Conservation (phyloP, 2,888 invertebrate species). For the Panorpa germanica region DNA sequence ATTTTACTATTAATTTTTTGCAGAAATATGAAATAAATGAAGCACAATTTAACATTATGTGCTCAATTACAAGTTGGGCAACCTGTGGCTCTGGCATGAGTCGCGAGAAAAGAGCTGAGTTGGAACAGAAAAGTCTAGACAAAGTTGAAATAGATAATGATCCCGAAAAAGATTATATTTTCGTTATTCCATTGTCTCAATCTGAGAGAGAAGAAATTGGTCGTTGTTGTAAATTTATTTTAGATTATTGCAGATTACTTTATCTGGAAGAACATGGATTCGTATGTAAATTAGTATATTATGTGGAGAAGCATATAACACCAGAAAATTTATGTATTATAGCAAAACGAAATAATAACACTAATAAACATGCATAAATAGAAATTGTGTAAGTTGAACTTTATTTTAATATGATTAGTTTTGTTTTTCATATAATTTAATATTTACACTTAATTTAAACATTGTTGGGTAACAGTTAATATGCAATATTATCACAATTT, state of each 20-base stretch:
- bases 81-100: slow-evolving; percentile 57
- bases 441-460: too few relatives aligned
- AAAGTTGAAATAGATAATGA: not conserved
- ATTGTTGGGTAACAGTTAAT: too few relatives aligned
- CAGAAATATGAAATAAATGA: slow-evolving; percentile 34
- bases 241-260: slow-evolving; percentile 56
- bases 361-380: slow-evolving; percentile 9
- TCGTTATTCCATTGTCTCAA: slow-evolving; percentile 16
- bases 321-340: slow-evolving; percentile 66
- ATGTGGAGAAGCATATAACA: slow-evolving; percentile 42
- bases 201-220: slow-evolving; percentile 42
- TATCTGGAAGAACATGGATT: slow-evolving; percentile 39
- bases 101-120: slow-evolving; percentile 24
- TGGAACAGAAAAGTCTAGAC: slow-evolving; percentile 13
- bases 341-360: slow-evolving; percentile 17
- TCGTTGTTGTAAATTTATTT: slow-evolving; percentile 49
- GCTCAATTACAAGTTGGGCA: slow-evolving; percentile 77
- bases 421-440: too few relatives aligned
- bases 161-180: not conserved
- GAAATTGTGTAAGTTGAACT: too few relatives aligned
- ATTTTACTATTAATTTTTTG: slow-evolving; percentile 12
- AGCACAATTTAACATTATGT: slow-evolving; percentile 53
- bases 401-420: too few relatives aligned
- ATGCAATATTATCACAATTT: too few relatives aligned
- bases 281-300: slow-evolving; percentile 39